Conservation (phyloP, 2,888 invertebrate genomes). For the Phortica magna region DNA sequence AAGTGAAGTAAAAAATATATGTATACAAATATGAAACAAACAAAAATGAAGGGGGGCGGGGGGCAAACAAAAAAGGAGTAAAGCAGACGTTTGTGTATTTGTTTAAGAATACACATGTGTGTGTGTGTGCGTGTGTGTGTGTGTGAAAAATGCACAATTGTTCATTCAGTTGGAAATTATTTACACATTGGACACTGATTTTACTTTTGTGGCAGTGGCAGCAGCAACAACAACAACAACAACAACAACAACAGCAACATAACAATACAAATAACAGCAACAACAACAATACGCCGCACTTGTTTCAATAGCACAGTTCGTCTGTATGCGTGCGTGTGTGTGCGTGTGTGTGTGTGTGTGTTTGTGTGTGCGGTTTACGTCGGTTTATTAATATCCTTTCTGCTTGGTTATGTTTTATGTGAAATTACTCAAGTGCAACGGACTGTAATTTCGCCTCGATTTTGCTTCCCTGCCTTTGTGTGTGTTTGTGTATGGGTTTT, state of each 20-base stretch:
- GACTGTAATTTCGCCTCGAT: conserved; percentile 55
- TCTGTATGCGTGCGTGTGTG: conserved; percentile 31
- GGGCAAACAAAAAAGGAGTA: not conserved
- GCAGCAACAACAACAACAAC: conserved; percentile 44
- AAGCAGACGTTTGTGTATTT: not conserved
- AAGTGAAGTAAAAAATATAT: no score
- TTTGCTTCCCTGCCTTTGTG: conserved; percentile 28
- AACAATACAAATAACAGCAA: conserved; percentile 41
- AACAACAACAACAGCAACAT: conserved; percentile 40
- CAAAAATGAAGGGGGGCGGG: conserved; percentile 63
- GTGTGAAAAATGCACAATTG: conserved; percentile 73
- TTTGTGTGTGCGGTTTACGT: conserved; percentile 57
- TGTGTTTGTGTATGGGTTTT: conserved; percentile 34
- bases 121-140: conserved; percentile 43
- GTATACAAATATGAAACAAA: no score
- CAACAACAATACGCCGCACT: conserved; percentile 33
- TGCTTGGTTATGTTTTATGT: conserved; percentile 69
- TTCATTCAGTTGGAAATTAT: conserved; percentile 77
- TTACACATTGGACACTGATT: conserved; percentile 74
- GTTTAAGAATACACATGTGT: conserved; percentile 27
- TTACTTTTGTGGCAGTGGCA: conserved; percentile 57
- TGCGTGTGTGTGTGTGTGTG: conserved; percentile 20
- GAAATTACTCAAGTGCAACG: conserved; percentile 71
- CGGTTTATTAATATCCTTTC: conserved; percentile 74
- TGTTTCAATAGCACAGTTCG: conserved; percentile 49